These are phyloP conservation scores for Alca torda DNA, from an alignment of 2,797 vertebrate genomes.

Conservation along the genomic window DNA sequence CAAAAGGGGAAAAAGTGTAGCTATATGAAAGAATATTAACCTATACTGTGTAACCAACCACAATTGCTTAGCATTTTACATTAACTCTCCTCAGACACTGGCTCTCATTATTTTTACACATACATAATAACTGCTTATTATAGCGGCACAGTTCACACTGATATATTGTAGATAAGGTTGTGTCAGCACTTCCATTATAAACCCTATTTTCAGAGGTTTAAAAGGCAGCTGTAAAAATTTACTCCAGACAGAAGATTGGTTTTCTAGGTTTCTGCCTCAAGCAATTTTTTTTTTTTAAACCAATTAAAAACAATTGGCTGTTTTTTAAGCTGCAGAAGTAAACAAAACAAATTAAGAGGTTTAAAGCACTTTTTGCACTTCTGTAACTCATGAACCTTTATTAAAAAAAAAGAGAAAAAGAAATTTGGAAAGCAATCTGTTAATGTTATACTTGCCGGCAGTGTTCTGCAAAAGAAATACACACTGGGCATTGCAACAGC, in stretches of 20 bases:
- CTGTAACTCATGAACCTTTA: conserved; percentile 45
- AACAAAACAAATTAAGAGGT: conserved; percentile 71
- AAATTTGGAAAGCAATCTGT: conserved; percentile 1
- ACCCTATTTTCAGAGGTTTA: conserved; percentile 81
- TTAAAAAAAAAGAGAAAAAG: conserved; percentile 27
- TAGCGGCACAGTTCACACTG: conserved; percentile 72
- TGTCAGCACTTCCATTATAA: conserved; percentile 82
- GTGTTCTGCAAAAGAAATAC: neutral
- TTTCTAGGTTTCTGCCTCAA: conserved; percentile 78
- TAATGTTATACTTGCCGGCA: neutral
- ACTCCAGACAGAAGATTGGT: conserved; percentile 77
- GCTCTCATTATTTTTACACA: conserved; percentile 94
- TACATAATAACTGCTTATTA: conserved; percentile 92
- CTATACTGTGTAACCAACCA: conserved; percentile 94
- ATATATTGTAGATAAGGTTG: conserved; percentile 77
- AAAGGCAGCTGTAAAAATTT: conserved; percentile 82
- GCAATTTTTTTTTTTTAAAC: conserved; percentile 48
- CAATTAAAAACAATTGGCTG: conserved; percentile 74
- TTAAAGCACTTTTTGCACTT: conserved; percentile 58
- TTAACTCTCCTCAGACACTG: conserved; percentile 88
- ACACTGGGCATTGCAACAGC: neutral
- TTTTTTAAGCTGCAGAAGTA: conserved; percentile 68
- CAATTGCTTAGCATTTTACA: conserved; percentile 95
- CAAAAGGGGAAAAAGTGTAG: conserved; percentile 87
- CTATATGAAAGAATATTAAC: conserved; percentile 98